These are phyloP conservation scores for Mastacembelus armatus DNA, from an alignment of 2,797 vertebrate genomes.

Conservation along the genomic window DNA sequence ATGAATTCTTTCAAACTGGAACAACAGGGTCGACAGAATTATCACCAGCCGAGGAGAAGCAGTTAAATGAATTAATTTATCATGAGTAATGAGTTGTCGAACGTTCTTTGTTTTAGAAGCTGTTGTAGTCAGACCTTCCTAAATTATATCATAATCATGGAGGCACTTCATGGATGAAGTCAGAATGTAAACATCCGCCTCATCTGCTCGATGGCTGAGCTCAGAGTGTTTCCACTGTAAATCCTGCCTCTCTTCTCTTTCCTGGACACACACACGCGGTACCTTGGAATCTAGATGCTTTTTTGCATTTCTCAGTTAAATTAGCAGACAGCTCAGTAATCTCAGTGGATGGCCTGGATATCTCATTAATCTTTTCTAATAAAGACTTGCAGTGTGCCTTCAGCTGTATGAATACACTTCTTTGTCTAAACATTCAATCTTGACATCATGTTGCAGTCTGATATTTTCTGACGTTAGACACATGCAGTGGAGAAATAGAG, in stretches of 20 bases:
- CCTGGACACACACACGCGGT: constrained; percentile 1
- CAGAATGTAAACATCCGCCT: constrained; percentile 80
- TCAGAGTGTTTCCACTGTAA: constrained; percentile 74
- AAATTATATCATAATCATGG: constrained; percentile 64
- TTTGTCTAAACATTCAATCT: constrained; percentile 13
- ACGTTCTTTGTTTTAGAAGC: constrained; percentile 39
- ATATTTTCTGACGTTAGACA: constrained; percentile 22
- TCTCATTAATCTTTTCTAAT: constrained; percentile 18
- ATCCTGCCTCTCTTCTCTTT: constrained; percentile 59
- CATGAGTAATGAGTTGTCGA: constrained; percentile 1
- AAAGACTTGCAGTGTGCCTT: neutral
- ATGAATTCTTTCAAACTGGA: neutral
- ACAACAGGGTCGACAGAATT: neutral
- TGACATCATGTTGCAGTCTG: constrained; percentile 6
- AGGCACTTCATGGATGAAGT: constrained; percentile 70
- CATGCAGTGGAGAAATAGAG: neutral
- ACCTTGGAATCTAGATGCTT: constrained; percentile 3
- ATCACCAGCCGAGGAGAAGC: constrained; percentile 1
- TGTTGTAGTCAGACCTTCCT: constrained; percentile 33
- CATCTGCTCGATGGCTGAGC: constrained; percentile 64
- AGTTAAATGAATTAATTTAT: constrained; percentile 11
- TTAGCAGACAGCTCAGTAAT: too few species aligned
- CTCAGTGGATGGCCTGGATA: constrained; percentile 8
- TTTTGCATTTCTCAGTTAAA: constrained; percentile 11
- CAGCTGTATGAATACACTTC: constrained; percentile 4